phyloP scores from a whole-genome alignment of 1,140 invertebrate species.

The Bombus balteatus region DNA sequence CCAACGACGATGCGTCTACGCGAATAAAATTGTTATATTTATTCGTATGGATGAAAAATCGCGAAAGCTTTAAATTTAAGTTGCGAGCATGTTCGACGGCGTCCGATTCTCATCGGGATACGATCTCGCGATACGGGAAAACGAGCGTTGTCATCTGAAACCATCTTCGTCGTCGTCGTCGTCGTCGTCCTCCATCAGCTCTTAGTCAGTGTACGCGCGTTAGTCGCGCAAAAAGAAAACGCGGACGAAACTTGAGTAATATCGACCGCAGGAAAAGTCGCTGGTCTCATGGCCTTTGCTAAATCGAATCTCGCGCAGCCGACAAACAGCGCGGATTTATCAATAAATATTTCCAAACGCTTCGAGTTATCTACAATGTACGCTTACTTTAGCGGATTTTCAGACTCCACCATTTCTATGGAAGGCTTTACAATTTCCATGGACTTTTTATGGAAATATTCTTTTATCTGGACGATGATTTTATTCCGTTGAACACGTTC shows the following conservation, averaged over 20 bases:
- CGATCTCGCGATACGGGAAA: slow-evolving; percentile 8
- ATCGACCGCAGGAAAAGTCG: slow-evolving; percentile 44
- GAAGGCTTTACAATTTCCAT: no score
- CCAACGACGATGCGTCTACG: neutral
- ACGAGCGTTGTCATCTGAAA: slow-evolving; percentile 40
- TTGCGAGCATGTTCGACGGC: neutral
- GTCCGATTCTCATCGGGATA: neutral
- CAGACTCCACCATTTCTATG: no score
- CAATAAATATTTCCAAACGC: neutral
- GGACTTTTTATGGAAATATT: no score
- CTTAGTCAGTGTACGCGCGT: neutral
- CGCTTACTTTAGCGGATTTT: no score
- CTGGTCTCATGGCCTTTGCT: slow-evolving; percentile 27
- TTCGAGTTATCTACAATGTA: neutral
- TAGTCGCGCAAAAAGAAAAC: slow-evolving; percentile 30
- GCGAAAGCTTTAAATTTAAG: neutral
- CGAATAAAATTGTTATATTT: slow-evolving; percentile 8
- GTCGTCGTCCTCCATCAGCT: neutral
- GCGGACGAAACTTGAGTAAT: slow-evolving; percentile 51
- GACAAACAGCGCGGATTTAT: neutral
- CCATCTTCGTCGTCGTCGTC: slow-evolving; percentile 18
- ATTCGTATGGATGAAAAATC: neutral
- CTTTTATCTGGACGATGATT: no score
- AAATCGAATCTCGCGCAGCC: slow-evolving; percentile 23
- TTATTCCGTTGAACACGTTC: no score